Evolutionary conservation across 2,888 invertebrate species (phyloP), one percentile per base, ranked within the genome.

Genomic region (Stenurella melanura): DNA sequence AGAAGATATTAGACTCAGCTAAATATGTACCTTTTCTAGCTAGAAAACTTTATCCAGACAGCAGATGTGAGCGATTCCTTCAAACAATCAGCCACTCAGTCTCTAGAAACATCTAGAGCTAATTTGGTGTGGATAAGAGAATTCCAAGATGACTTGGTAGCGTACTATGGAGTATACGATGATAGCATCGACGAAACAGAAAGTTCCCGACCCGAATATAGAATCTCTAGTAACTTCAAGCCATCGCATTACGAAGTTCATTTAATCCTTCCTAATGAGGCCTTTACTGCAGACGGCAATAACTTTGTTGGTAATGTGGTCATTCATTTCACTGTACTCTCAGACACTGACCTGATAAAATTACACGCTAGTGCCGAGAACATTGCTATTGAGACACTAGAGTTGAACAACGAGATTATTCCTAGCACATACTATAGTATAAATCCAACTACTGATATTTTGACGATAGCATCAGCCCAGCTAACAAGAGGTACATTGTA

Each of bases 361-460:
- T 30, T 72, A 2, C 72, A 72, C 54, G 26, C 72, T 54, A 72
- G 72, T 30, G 34, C 58, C 4, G 30, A 54, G 6, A 63, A 72
- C 6, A 50, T 72, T 18, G 30, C 12, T 0, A 38, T 72, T 34
- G 26, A 72, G 18, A 72, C 64, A 63, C 75, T 77, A 63, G 58
- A 68, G 57, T 34, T 75, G 72, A 73, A 75, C 69, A 64, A 73
- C 69, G 57, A 4, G 60, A 38, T 71, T 12, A 66, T 67, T 38
- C 72, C 38, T 18, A 63, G 74, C n/a, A 58, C 54, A 19, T 57
- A 64, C 42, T 75, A 74, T 63, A 72, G 71, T 42, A 69, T 78
- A 1, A 75, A 82, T 69, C 69, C 68, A 17, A 76, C 66, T 15
- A 81, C 78, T 1, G 78, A 82, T 63, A 80, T 82, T 11, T 57